Base-by-base conservation (phyloP, 2,888 invertebrate genomes). In the Boloria selene region DNA sequence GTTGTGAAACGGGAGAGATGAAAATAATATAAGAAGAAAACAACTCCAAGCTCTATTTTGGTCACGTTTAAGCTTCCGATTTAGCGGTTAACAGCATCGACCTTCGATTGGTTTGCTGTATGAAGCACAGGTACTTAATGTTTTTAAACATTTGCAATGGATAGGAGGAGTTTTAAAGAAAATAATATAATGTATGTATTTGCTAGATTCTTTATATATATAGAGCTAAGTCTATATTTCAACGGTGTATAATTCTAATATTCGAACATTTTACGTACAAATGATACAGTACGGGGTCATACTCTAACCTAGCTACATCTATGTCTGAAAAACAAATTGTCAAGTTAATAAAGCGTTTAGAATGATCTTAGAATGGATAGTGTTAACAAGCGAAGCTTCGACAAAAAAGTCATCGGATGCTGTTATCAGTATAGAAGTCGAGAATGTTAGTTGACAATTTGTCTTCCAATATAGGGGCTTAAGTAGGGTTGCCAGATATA, bases 391-490 rank as follows among this genome's bases (percentile, higher is more conserved):
- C 91, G 82, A 90, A 91, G 91, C 89, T 83, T 86, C 85, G 85
- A 87, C 86, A 82, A 69, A 73, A 74, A 71, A 84, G 83, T 81
- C 78, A 80, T 84, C 87, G 86, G 90, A 90, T 91, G 90, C 90
- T 85, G 91, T 91, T 92, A 91, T 87, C 85, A 89, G 87, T 83
- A 87, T 73, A 86, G 88, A 89, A 88, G 81, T 87, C 84, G 85
- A 89, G 86, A 88, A 87, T 91, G 90, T 92, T 92, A 90, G 91
- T 85, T 88, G 92, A 92, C 92, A 92, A 92, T 92, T 92, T 92
- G 92, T 92, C 85, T 89, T 90, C 81, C 92, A 92, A 49, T 59
- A 59, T 31, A 49, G 49, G 59, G 47, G 14, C 59, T 59, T 49
- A 59, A 49, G 17, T 59, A 59, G 59, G 59, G 16, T 59, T 59